Percentiles rank a stretch among this genome's conserved stretches.
phyloP scores from a whole-genome alignment of 1,140 invertebrate species.

The Caerostris darwini region DNA sequence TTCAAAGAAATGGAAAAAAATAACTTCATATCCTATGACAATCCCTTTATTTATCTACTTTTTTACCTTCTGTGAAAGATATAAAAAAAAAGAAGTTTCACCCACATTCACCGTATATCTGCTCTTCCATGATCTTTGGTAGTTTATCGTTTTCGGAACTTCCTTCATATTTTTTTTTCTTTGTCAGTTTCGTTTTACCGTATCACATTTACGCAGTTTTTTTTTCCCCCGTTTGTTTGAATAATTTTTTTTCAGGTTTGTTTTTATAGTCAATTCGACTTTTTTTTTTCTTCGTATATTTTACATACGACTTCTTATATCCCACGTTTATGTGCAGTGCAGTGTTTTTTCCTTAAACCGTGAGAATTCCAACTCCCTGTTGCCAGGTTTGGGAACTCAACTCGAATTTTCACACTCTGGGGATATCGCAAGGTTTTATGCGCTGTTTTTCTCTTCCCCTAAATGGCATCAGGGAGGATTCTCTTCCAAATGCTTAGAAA shows the following conservation, averaged over 20 bases:
- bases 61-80: neutral
- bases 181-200: neutral
- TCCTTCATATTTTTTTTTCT: neutral
- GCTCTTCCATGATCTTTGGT: neutral
- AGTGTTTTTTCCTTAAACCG: neutral
- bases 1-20: neutral
- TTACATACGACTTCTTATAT: constrained; percentile 16
- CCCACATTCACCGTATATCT: neutral
- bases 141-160: constrained; percentile 10
- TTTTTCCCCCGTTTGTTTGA: neutral
- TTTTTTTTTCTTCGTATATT: neutral
- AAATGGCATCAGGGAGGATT: constrained; percentile 9
- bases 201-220: constrained; percentile 1
- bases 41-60: neutral
- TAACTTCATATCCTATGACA: neutral
- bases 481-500: neutral
- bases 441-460: neutral
- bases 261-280: neutral
- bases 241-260: constrained; percentile 4
- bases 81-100: neutral
- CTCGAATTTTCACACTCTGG: neutral
- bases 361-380: neutral
- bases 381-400: neutral
- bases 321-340: neutral
- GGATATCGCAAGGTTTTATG: constrained; percentile 13